Conservation (phyloP, 2,888 invertebrate species). For the Temnothorax unifasciatus region DNA sequence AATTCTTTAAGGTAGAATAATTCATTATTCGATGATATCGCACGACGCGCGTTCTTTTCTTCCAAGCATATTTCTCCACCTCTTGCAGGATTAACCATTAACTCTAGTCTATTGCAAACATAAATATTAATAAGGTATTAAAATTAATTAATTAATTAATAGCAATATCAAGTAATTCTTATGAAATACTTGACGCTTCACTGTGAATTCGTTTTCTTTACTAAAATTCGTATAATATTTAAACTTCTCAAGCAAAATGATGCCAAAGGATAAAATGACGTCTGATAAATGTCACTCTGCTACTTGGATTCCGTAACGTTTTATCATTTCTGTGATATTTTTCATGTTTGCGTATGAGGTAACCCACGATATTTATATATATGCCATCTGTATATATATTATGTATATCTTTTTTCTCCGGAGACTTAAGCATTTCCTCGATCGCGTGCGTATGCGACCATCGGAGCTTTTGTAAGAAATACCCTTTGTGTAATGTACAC, state of each 20-base stretch:
- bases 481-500: constrained; percentile 21
- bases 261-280: not conserved
- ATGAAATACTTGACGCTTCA: not conserved
- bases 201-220: not conserved
- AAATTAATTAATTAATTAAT: constrained; percentile 4
- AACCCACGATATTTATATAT: not conserved
- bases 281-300: not conserved
- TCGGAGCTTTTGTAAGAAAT: constrained; percentile 37
- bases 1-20: constrained; percentile 65
- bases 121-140: not conserved
- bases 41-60: constrained; percentile 39
- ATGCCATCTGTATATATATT: not conserved
- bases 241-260: not conserved
- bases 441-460: constrained; percentile 21
- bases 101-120: not conserved
- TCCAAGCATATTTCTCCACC: not conserved
- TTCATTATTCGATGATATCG: constrained; percentile 39
- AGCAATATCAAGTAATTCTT: not conserved
- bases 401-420: not conserved
- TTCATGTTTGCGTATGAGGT: not conserved
- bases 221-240: not conserved
- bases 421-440: not conserved
- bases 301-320: not conserved
- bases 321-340: not conserved
- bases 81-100: not conserved